Conservation (phyloP, 2,797 vertebrate species). For the Coracias cyanogaster region DNA sequence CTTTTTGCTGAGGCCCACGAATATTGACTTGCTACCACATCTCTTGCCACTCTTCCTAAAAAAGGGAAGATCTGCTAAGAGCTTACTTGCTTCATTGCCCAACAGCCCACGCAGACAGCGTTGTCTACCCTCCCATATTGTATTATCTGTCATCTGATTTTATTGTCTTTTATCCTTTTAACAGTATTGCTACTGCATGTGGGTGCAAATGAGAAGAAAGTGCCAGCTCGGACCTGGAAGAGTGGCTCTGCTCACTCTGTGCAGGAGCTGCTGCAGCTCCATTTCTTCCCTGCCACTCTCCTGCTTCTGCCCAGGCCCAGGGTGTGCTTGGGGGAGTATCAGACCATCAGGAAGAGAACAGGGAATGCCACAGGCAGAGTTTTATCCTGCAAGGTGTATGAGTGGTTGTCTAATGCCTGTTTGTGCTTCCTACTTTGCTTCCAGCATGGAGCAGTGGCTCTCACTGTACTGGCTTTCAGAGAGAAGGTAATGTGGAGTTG, state of each 20-base stretch:
- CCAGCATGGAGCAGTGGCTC: not conserved
- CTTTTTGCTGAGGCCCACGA: not conserved
- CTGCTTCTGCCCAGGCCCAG: not conserved
- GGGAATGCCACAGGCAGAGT: not conserved
- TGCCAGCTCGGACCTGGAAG: not conserved
- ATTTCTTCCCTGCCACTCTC: not conserved
- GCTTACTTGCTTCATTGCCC: not conserved
- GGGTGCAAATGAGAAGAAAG: not conserved
- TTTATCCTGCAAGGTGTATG: not conserved
- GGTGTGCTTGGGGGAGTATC: not conserved
- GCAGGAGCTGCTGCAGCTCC: not conserved
- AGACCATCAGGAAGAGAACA: not conserved
- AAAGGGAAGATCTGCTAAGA: not conserved
- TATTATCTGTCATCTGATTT: not conserved
- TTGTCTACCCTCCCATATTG: not conserved
- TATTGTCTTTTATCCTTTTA: not conserved
- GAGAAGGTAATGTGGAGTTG: not conserved
- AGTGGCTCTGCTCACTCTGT: not conserved
- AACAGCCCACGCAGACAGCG: accelerated
- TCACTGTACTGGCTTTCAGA: not conserved
- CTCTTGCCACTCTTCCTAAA: not conserved
- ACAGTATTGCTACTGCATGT: not conserved
- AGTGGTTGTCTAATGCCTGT: not conserved
- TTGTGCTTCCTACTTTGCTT: not conserved
- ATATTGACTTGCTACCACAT: not conserved